Base-by-base conservation (phyloP, 2,888 invertebrate genomes). In the Nomada fabriciana region DNA sequence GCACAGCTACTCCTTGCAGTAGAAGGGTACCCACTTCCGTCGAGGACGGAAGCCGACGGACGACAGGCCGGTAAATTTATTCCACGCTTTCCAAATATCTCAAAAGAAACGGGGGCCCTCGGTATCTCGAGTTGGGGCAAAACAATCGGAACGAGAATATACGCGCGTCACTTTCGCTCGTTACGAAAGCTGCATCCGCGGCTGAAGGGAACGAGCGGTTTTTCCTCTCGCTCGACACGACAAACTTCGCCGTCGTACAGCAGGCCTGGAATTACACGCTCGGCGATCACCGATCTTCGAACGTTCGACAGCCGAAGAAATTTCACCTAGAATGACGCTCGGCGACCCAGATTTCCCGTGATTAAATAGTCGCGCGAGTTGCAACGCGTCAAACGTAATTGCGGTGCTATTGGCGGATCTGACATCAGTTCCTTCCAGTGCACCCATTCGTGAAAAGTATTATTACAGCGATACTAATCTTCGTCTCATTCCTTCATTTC, bases 141-240 rank as follows among this genome's bases (percentile, higher is more conserved):
- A 71, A 82, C 60, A 73, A 74, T 67, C 71, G 47, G 4, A 53
- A 7, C 43, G 60, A 69, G 65, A 76, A 11, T 61, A 36, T 36
- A 42, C 67, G n/a, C 73, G 68, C 76, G 70, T 80, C 82, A 85
- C 85, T 84, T 84, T 84, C 84, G 84, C 84, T 83, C 83, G 84
- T 84, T 83, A 84, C 84, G 84, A 85, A 85, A 85, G 78, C 55
- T 76, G 79, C 82, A 57, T 82, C 83, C 23, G 69, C 60, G 52
- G 18, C 57, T 23, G 43, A 68, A 75, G 59, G 61, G 55, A 64
- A 65, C 61, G 20, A 57, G 59, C 67, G 25, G 59, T 76, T 83
- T 84, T 80, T 84, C 71, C 71, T 59, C 82, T 69, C 73, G 67
- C 60, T 25, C 55, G 42, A 23, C 36, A 42, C 55, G 42, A 43